Evolutionary conservation across 2,888 invertebrate genomes (phyloP), one percentile per base, ranked within the genome.

Genomic region (Beris morrisii): DNA sequence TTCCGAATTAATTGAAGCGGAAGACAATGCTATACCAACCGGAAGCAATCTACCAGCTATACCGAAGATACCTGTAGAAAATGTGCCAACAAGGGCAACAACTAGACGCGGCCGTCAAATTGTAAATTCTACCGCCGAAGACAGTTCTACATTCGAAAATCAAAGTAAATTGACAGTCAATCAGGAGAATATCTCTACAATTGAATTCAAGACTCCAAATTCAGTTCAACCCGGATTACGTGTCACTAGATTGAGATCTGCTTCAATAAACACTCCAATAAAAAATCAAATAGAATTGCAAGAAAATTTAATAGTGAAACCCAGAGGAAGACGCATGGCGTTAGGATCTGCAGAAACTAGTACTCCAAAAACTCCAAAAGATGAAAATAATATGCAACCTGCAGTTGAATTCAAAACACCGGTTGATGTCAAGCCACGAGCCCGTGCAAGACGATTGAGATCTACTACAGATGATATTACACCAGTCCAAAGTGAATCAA

Each of bases 331-430:
- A 22, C 7, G 7, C 12, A 53, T 12, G 30, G 12, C 53, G 7
- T 28, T 12, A 54, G 30, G 30, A 4, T 4, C 54, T 3, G 31
- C 5, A 28, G 12, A n/a, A 13, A 54, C 32, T 3, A 55, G 31
- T n/a, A 30, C 11, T 4, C 12, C 31, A 32, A 32, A 9, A 13
- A n/a, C 38, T 11, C n/a, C 55, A 55, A 55, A 9, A 7, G 13
- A 9, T 7, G 12, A 12, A 12, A 31, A 55, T 5, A 22, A 32
- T 7, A 9, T 56, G 43, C 6, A 22, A 22, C 22, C 22, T 22
- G 56, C 43, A 7, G 43, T 43, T 15, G 43, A 13, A 15, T 56
- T 56, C 22, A 56, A 56, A 43, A 56, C 56, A 1, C 56, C 56
- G 12, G 11, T 32, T 13, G 43, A 56, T 15, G 56, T 56, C 3